A percentile compares a stretch with the other conserved stretches of the same genome.
phyloP scores from a whole-genome alignment of 2,888 invertebrate species.

The Cylloceria caligata region DNA sequence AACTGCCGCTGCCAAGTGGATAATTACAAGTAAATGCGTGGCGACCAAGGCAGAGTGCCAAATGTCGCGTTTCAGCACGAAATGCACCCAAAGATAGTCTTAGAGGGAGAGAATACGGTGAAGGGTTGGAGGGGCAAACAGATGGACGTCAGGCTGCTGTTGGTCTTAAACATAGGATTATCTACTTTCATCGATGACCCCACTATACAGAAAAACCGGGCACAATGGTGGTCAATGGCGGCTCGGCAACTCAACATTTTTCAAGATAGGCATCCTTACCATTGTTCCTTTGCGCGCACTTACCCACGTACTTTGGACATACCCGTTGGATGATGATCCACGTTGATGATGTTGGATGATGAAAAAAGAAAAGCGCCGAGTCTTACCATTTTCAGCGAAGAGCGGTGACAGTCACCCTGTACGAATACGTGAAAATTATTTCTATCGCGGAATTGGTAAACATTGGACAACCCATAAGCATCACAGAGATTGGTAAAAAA shows the following conservation, averaged over 20 bases:
- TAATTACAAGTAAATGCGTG: background rate
- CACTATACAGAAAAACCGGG: slow-evolving; percentile 59
- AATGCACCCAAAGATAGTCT: background rate
- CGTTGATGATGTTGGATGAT: slow-evolving; percentile 43
- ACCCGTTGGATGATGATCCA: slow-evolving; percentile 44
- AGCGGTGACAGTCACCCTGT: slow-evolving; percentile 12
- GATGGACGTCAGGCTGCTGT: slow-evolving; percentile 66
- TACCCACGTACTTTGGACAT: slow-evolving; percentile 58
- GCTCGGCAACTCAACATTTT: slow-evolving; percentile 78
- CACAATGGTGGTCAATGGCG: slow-evolving; percentile 75
- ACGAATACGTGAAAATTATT: slow-evolving; percentile 37
- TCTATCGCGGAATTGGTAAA: background rate
- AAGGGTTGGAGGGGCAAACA: slow-evolving; percentile 23
- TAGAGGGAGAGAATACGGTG: background rate
- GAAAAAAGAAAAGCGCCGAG: slow-evolving; percentile 52
- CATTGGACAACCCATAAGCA: background rate
- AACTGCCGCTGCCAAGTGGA: background rate
- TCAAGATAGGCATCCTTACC: slow-evolving; percentile 79
- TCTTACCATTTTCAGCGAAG: slow-evolving; percentile 30
- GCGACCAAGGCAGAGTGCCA: background rate
- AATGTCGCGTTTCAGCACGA: background rate
- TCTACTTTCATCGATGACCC: slow-evolving; percentile 67
- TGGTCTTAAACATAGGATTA: slow-evolving; percentile 76
- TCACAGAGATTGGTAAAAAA: background rate
- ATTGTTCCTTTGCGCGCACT: slow-evolving; percentile 76